These are phyloP conservation scores for Habropoda laboriosa DNA, from an alignment of 1,140 invertebrate species.

Conservation along the genomic window DNA sequence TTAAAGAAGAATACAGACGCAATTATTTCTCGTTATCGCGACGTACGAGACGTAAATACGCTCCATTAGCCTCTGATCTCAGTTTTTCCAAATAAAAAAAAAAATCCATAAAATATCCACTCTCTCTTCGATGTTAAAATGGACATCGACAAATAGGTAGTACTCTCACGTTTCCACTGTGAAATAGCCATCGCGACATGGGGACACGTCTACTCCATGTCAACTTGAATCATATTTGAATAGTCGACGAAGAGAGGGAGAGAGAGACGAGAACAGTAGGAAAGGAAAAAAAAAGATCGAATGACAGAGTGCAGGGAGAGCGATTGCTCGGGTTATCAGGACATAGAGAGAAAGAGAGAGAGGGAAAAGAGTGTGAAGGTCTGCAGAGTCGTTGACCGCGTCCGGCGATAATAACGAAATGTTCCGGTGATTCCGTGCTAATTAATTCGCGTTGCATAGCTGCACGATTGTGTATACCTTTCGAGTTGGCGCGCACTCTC, in stretches of 20 bases:
- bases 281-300: not conserved
- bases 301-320: not conserved
- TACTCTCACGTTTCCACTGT: not conserved
- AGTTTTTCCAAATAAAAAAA: no score
- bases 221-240: conserved; percentile 1
- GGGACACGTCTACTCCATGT: conserved; percentile 12
- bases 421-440: conserved; percentile 44
- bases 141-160: not conserved
- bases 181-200: conserved; percentile 29
- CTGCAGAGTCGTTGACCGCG: conserved; percentile 42
- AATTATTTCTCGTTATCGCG: no score
- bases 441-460: conserved; percentile 34
- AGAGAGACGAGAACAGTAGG: not conserved
- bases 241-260: not conserved
- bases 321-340: conserved; percentile 33
- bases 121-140: no score
- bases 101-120: no score
- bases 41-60: no score
- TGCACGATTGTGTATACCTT: not conserved
- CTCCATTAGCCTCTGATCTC: no score
- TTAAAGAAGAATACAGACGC: no score
- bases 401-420: conserved; percentile 33
- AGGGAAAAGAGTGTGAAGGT: conserved; percentile 43
- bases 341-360: conserved; percentile 39
- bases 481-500: not conserved